Evolutionary conservation across 2,888 invertebrate genomes (phyloP), one percentile per base, ranked within the genome.

Genomic region (Ctenicera cuprea): DNA sequence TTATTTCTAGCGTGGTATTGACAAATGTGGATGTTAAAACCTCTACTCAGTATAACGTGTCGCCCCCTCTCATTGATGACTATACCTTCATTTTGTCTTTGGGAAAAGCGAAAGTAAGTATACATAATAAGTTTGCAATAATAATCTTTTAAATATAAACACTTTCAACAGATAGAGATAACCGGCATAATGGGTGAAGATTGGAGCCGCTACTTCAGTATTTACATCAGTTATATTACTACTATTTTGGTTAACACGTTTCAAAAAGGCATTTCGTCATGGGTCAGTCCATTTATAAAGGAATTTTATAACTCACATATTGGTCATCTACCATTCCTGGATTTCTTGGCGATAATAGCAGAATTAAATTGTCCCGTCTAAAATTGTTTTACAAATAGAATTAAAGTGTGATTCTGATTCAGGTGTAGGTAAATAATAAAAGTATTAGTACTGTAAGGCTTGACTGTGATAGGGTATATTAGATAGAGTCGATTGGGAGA

Each of bases 261-360:
- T 7, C n/a, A 57, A 37, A 33, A 16, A 4, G 33, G 33, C 0
- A 57, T 57, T 41, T 57, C 68, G 20, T 30, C 69, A 18, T 37
- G 20, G 5, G 14, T 76, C 22, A 72, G 74, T 38, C 76, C 76
- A 26, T 1, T 63, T 20, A 18, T 74, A 2, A 43, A 65, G 64
- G 52, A 54, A 8, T 12, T 57, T 33, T 16, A 71, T 9, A 74
- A 74, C 37, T 33, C 11, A 33, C 22, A 33, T 9, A 2, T 65
- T 7, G 64, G 50, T 4, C 50, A 50, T 52, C 7, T 50, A 1
- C 11, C 64, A 33, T 65, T 65, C 33, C 33, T 65, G 50, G 33
- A 48, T 37, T 65, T 65, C 22, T 20, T 65, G 14, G 64, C 30
- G 0, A 22, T 22, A 5, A 45, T 65, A 3, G 12, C 50, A 12